phyloP scores from a whole-genome alignment of 30 jellyfish, hydroid and myxozoan genomes.

The Catostylus mosaicus region DNA sequence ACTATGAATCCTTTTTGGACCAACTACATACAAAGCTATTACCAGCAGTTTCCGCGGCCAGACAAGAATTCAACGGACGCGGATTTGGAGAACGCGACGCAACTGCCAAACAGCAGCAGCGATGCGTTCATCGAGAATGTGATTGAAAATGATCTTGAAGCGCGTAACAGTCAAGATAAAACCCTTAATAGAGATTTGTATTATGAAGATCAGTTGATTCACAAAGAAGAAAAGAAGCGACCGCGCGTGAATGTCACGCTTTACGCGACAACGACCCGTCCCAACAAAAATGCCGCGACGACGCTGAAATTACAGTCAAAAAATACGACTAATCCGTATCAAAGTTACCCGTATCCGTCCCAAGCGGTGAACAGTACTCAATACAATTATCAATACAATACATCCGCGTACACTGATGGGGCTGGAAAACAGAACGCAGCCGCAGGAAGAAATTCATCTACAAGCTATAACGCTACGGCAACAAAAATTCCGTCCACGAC shows the following conservation, averaged over 20 bases:
- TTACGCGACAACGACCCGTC: slow-evolving; percentile 36
- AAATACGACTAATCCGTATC: background rate
- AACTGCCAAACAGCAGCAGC: slow-evolving; percentile 57
- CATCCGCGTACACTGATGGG: background rate
- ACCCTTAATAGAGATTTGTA: slow-evolving; percentile 43
- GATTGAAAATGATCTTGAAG: slow-evolving; percentile 64
- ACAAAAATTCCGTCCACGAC: background rate
- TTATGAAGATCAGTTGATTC: slow-evolving; percentile 64
- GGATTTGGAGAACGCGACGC: slow-evolving; percentile 14
- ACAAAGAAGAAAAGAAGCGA: slow-evolving; percentile 40
- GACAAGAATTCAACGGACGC: slow-evolving; percentile 1
- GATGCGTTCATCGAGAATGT: slow-evolving; percentile 67
- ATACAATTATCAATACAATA: background rate
- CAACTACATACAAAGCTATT: slow-evolving; percentile 51
- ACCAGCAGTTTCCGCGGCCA: slow-evolving; percentile 41
- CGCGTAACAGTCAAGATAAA: slow-evolving; percentile 38
- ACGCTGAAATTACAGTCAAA: background rate
- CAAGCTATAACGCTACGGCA: background rate
- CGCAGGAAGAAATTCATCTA: background rate
- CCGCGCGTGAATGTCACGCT: slow-evolving; percentile 51
- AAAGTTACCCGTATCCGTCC: background rate
- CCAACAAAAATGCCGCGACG: background rate
- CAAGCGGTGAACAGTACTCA: background rate
- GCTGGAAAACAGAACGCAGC: background rate
- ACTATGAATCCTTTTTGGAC: slow-evolving; percentile 44